A percentile compares a stretch with the other conserved stretches of the same genome.
These are phyloP conservation scores for Bombus confusus DNA, from an alignment of 1,140 invertebrate species.

Conservation along the genomic window DNA sequence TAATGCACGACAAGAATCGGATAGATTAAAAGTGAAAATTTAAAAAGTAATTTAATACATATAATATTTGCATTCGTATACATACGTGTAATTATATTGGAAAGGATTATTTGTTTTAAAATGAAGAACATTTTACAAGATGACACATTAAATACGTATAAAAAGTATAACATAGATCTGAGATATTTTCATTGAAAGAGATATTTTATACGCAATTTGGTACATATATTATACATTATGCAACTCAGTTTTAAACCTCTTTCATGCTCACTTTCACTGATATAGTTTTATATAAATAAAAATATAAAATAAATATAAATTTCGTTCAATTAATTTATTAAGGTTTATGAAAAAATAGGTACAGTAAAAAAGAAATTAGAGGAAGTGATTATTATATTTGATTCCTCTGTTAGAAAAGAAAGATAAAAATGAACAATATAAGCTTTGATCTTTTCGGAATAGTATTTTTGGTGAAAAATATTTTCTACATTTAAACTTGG, in stretches of 20 bases:
- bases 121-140: no score
- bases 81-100: no score
- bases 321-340: background rate
- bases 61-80: no score
- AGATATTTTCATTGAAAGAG: background rate
- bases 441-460: background rate
- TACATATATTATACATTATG: slow-evolving; percentile 7
- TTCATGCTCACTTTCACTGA: background rate
- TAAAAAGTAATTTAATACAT: background rate
- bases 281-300: no score
- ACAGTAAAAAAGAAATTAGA: background rate
- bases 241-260: background rate
- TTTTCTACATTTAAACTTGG: background rate
- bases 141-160: background rate
- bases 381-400: background rate
- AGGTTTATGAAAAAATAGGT: background rate
- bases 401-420: background rate
- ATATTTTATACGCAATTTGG: background rate
- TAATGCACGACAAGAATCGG: background rate
- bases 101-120: background rate
- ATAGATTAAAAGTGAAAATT: background rate
- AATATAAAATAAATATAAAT: no score
- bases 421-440: background rate
- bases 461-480: background rate
- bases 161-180: background rate